Base-by-base conservation (phyloP, 1,140 invertebrate genomes). In the Armadillidium nasatum region DNA sequence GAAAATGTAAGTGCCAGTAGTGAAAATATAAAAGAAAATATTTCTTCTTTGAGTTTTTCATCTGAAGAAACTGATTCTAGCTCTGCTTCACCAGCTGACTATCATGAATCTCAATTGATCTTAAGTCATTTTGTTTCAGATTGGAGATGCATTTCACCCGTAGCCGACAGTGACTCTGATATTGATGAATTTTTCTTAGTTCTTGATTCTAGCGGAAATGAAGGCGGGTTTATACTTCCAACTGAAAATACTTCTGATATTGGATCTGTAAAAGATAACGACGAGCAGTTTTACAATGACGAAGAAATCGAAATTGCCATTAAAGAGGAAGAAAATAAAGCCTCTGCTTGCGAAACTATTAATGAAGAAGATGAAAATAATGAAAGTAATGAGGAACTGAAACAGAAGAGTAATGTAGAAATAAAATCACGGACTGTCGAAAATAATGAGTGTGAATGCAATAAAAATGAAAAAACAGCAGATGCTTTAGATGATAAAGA, bases 171-270 rank as follows among this genome's bases (percentile, higher is more conserved):
- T 69, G 80, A 79, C 9, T 79, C 78, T 10, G 80, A 81, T 67
- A 75, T 81, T 15, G 80, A 81, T 71, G 80, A 81, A 66, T 81
- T 81, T 73, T 81, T 81, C 71, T 45, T 81, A 43, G 80, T 81
- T 13, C 71, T 81, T n/a, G 80, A 81, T 44, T 81, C 77, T 44
- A 78, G 75, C 11, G 80, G 80, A 15, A 75, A 75, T 19, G 76
- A 60, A 44, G 78, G 72, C 10, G 73, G 33, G 43, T 74, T 79
- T 50, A 72, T 11, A 22, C 76, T 79, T 54, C 78, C 78, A 6
- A 75, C 77, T 71, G 77, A 60, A 22, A 76, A 71, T 21, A 75
- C 74, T 21, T 79, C 75, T 0, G 71, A 72, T 69, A 54, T 72
- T 45, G 76, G 72, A 7, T 76, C 78, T 1, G 19, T 73, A 10